Evolutionary conservation across 2,888 invertebrate genomes (phyloP), one percentile per base, ranked within the genome.

Genomic region (Pachycephus smyrnensis): DNA sequence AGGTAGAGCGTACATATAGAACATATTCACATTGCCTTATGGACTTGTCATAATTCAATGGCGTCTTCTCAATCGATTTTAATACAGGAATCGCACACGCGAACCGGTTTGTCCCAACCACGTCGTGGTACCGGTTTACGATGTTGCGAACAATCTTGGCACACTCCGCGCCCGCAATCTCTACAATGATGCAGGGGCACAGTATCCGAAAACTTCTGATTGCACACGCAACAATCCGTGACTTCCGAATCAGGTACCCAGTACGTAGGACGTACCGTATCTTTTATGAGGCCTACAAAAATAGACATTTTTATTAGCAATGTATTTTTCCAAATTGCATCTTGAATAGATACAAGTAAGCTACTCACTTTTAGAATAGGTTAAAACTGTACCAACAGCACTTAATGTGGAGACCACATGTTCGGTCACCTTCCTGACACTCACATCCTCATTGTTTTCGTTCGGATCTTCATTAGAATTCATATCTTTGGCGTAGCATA

Each of bases 241-340:
- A 96, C 94, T 86, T 96, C 94, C 9, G 93, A 93, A 90, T 97
- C 97, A 0, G 96, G 96, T 55, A 95, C 94, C 97, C 97, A 97
- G 90, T 97, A 97, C 0, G 94, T 92, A 1, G 97, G 97, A 69
- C 96, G 92, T 9, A 95, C 96, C 6, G 95, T 93, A 83, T 96
- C 96, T 90, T 96, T 96, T 74, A 97, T 94, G 73, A 95, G 90
- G 76, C 93, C 94, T 94, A 86, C 69, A 69, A 77, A 78, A 75
- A 75, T 31, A 76, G 11, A 37, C 23, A 40, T 23, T 23, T 40
- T 23, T 55, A 9, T 1, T 23, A 76, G 30, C 73, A 74, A 75
- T 55, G 23, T 73, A 55, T 69, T 74, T 55, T 36, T 73, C 68
- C n/a, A 31, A 55, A n/a, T 76, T 77, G 40, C 37, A 30, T 71